These are phyloP conservation scores for Pyrgus malvae DNA, from an alignment of 2,888 invertebrate species.

Conservation along the genomic window DNA sequence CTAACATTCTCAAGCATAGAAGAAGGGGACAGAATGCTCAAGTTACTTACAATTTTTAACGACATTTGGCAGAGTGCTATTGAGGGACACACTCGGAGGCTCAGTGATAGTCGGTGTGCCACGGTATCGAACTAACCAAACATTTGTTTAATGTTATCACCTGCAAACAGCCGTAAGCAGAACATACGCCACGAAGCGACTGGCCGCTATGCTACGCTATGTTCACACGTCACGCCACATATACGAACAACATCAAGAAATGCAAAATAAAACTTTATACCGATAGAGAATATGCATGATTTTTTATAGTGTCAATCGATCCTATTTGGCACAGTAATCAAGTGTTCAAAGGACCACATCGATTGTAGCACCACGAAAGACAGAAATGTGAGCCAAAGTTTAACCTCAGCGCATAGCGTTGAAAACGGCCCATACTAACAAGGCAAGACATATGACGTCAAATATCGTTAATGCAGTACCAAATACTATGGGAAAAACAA, in stretches of 20 bases:
- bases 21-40: conserved; percentile 17
- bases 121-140: conserved; percentile 80
- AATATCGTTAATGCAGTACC: too few relatives aligned
- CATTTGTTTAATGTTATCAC: conserved; percentile 80
- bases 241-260: conserved; percentile 16
- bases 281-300: background rate
- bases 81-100: conserved; percentile 46
- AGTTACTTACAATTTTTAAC: conserved; percentile 65
- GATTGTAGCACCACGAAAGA: too few relatives aligned
- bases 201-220: conserved; percentile 49
- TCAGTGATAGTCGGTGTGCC: conserved; percentile 58
- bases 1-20: conserved; percentile 12
- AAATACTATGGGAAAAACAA: too few relatives aligned
- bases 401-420: too few relatives aligned
- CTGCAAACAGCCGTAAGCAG: conserved; percentile 75
- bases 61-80: conserved; percentile 52
- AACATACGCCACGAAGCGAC: conserved; percentile 69
- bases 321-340: too few relatives aligned
- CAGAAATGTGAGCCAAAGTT: too few relatives aligned
- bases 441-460: too few relatives aligned
- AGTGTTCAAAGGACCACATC: too few relatives aligned
- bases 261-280: conserved; percentile 16
- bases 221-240: conserved; percentile 29
- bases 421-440: too few relatives aligned
- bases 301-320: too few relatives aligned